Base-by-base conservation (phyloP, 2,113 vertebrate genomes). In the Strix uralensis region DNA sequence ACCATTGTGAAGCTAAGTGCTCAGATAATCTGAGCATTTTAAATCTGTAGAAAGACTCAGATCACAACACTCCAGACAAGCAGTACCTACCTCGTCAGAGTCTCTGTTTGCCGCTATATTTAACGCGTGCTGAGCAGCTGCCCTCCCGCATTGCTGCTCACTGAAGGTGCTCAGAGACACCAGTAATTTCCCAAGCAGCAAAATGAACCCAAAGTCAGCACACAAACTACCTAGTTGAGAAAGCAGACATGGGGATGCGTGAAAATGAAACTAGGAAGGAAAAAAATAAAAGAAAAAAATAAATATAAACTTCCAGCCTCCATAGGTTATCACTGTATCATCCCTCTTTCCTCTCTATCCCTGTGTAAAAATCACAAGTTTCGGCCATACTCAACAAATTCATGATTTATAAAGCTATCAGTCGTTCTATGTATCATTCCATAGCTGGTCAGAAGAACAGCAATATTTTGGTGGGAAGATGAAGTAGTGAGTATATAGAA, bases 341-440 rank as follows among this genome's bases (percentile, higher is more conserved):
- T 58, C 17, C 15, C 11, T 46, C 36, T 44, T 78, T 38, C 40
- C 14, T 26, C 42, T 72, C 26, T 58, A 23, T 34, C 42, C 15
- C 26, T 52, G 54, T 52, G 54, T 5, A 75, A 67, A 94, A 75
- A 23, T 26, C 29, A 29, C 5, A 49, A 20, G 4, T 42, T 62
- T 66, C 18, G 42, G 29, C 13, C 22, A 74, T 15, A 40, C 3
- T 51, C 36, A 73, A 12, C 32, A 49, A 79, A 66, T 36, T 27
- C 0, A 5, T 25, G 21, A 40, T 38, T 71, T 79, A 22, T 51
- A 40, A 74, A 88, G 30, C n/a, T 20, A 49, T 36, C 40, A 73
- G 46, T 9, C 3, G 57, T 63, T 70, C 32, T 62, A 26, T 3
- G 7, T 34, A 15, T 14, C 0, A 0, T 47, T 29, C 14, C 57